A percentile compares a stretch with the other conserved stretches of the same genome.
Conservation (phyloP, 1,140 invertebrate species). For the Hycleus phaleratus region DNA sequence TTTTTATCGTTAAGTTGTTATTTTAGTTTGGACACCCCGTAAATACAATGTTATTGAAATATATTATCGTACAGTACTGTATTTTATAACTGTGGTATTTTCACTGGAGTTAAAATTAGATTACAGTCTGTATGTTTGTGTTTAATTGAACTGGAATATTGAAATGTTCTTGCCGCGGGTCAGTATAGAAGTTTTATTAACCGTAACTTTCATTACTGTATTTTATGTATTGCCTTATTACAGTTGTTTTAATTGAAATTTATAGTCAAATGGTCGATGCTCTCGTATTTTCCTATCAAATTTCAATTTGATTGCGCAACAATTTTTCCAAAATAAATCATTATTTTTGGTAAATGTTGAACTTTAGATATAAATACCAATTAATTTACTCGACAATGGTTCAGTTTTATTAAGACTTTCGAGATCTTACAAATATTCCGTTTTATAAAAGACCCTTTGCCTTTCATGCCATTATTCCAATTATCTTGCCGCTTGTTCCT, state of each 20-base stretch:
- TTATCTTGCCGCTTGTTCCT: slow-evolving; percentile 15
- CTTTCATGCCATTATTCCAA: slow-evolving; percentile 10
- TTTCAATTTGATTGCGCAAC: background rate
- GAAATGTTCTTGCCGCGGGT: slow-evolving; percentile 18
- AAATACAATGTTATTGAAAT: no score
- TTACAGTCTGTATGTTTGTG: slow-evolving; percentile 19
- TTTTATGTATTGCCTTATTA: slow-evolving; percentile 15
- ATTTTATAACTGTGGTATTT: background rate
- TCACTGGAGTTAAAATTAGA: slow-evolving; percentile 18
- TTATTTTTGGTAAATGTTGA: background rate
- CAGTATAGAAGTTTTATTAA: slow-evolving; percentile 15
- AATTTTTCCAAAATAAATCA: background rate
- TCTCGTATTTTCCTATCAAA: background rate
- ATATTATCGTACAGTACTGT: no score
- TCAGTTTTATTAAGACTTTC: slow-evolving; percentile 2
- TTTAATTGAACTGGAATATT: slow-evolving; percentile 21
- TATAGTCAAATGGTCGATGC: slow-evolving; percentile 1
- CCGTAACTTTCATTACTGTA: slow-evolving; percentile 11
- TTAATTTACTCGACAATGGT: slow-evolving; percentile 5
- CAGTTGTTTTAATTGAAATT: slow-evolving; percentile 13
- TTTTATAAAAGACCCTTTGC: background rate
- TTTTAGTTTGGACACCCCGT: no score
- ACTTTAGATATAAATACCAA: slow-evolving; percentile 1
- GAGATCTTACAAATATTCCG: slow-evolving; percentile 6
- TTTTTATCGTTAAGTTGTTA: no score